These are phyloP conservation scores for Tetrax tetrax DNA, from an alignment of 2,113 vertebrate genomes.

Conservation along the genomic window DNA sequence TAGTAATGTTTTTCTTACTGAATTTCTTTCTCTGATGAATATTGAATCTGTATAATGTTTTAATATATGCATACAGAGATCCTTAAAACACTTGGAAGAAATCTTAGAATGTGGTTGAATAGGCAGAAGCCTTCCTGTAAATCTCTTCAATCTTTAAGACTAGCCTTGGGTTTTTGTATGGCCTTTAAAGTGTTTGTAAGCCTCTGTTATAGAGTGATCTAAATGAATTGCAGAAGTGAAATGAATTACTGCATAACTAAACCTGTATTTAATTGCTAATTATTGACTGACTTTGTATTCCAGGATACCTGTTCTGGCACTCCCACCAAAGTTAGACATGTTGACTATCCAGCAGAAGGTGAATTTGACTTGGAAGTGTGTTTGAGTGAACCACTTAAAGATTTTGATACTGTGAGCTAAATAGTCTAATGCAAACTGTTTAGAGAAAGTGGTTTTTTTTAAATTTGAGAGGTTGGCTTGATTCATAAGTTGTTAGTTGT, in stretches of 20 bases:
- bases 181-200: background rate
- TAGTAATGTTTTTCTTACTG: background rate
- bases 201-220: background rate
- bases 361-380: constrained; percentile 77
- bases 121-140: background rate
- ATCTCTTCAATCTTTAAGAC: background rate
- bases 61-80: background rate
- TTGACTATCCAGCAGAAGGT: constrained; percentile 67
- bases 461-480: background rate
- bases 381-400: constrained; percentile 69
- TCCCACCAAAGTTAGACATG: constrained; percentile 83
- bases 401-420: constrained; percentile 70
- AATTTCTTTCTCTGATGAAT: background rate
- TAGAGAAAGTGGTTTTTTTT: background rate
- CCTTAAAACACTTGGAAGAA: background rate
- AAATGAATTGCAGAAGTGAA: background rate
- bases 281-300: constrained; percentile 33
- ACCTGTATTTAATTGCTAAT: background rate
- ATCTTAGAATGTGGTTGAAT: background rate
- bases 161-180: background rate
- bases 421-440: background rate
- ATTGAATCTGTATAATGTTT: background rate
- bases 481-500: background rate
- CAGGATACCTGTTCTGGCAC: constrained; percentile 78
- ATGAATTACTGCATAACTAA: background rate